Evolutionary conservation across 2,113 vertebrate genomes (phyloP), one percentile per base, ranked within the genome.

Genomic region (Dolichotis patagonum): DNA sequence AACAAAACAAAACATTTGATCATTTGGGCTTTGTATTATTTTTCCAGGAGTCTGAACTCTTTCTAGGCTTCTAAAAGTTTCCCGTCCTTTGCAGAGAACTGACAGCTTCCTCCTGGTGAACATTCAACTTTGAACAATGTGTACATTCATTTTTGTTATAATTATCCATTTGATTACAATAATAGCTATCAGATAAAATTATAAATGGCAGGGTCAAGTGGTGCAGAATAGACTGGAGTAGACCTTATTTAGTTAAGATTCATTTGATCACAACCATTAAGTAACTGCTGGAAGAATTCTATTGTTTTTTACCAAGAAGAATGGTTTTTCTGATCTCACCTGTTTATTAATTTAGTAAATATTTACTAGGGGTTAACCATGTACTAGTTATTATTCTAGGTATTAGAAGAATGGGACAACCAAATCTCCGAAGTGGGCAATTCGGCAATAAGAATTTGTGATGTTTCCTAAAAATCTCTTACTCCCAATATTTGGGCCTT

Each of bases 271-370:
- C 16, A 89, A 84, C 14, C 41, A 54, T 28, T 22, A 85, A 80
- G 65, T 56, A 46, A 32, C 12, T 13, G 30, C 54, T 71, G 54
- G 65, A 95, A 95, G 95, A 91, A 96, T 52, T 63, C 32, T 13
- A 12, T 73, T 73, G 19, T 56, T 20, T 78, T 16, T 97, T 28
- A 96, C 49, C 80, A 82, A 91, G 30, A 41, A 73, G 75, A 78
- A 49, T 78, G 49, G 43, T 49, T 78, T 78, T 49, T 2, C 26
- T 78, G 28, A 46, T 14, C 43, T 49, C 13, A 46, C 49, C 32
- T 78, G 26, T 49, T 78, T 41, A 49, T 49, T 78, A 77, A 77
- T 8, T 16, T 30, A 78, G 2, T 78, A 30, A 78, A 32, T 78
- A 46, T 30, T 30, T 49, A 77, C 43, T 30, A 49, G 13, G 26